Base-by-base conservation (phyloP, 2,113 vertebrate species). In the Prinia subflava region DNA sequence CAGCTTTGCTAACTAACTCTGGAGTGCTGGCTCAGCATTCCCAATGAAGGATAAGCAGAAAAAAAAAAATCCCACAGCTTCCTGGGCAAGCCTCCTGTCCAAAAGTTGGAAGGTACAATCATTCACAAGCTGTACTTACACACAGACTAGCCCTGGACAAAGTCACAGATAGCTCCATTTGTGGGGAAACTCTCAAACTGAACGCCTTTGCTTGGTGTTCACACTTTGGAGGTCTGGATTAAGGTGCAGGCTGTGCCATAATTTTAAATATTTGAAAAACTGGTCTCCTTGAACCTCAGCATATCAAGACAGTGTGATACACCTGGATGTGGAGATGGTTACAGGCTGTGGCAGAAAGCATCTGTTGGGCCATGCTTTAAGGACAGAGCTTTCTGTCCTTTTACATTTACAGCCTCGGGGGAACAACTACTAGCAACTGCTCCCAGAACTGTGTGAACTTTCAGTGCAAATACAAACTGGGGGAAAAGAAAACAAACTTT, bases 341-440 rank as follows among this genome's bases (percentile, higher is more conserved):
- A 87, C 57, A 92, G 15, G 28, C 49, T 92, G 49, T 73, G 91
- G 53, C 81, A 94, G 81, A 91, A 65, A 92, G 62, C 83, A 89
- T 89, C 83, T 95, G 77, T 28, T 59, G 14, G 53, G 74, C 60
- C 44, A 53, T 49, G 52, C 47, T 92, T 68, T 49, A 31, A 50
- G 67, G 62, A 39, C 37, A 73, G 67, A 91, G n/a, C 30, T 92
- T 95, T 92, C 65, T 74, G 37, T 80, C 35, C 33, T 82, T 84
- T 57, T 42, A 20, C 53, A 56, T 69, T 84, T 68, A 70, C 44
- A 84, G 56, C 78, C 81, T 94, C 42, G 30, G 81, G 94, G 83
- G 41, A 75, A 87, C 57, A 91, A 84, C 62, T 42, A 64, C 37
- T 65, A 53, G 62, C 77, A 91, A 89, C 81, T 76, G 44, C 42